Evolutionary conservation across 1,140 invertebrate species (phyloP), one percentile per base, ranked within the genome.

Genomic region (Heliconius eleuchia): DNA sequence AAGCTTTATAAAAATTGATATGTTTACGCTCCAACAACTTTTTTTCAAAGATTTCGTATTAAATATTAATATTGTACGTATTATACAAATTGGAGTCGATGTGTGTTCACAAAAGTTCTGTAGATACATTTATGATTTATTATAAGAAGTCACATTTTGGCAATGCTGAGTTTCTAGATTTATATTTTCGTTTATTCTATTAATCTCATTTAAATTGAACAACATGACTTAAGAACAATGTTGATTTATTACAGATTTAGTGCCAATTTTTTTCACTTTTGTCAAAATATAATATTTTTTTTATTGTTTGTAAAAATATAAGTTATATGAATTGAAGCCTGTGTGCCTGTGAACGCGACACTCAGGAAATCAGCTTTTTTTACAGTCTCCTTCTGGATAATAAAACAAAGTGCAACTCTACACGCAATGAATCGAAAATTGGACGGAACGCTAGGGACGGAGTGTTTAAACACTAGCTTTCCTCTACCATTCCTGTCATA

Each of bases 111-210:
- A 66, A 66, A 66, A 66, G 30, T 1, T 27, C 23, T 66, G 23
- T 30, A 66, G 27, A 66, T 66, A 66, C 71, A 60, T 46, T 74
- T 86, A 86, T 91, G 87, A 92, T 91, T 91, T 92, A 92, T 86
- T 77, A 76, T 79, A 81, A 85, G 74, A 46, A 42, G 3, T 46
- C 42, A 83, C 81, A 80, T 86, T 88, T 87, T 87, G 85, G 86
- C 88, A 87, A 82, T 86, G 84, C 83, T 82, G 82, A 80, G 70
- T 79, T 79, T 85, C 84, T 84, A 80, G 79, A 84, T 88, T 85
- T 81, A 83, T 90, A 90, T 92, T 90, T 90, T 88, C 84, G 78
- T 84, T 85, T 83, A 85, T 86, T 86, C 84, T 88, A 87, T 83
- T 88, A 86, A 88, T 89, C 84, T 86, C 82, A 83, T 89, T 88